Evolutionary conservation across 2,113 vertebrate species (phyloP), one percentile per base, ranked within the genome.

Genomic region (Hiodon alosoides): DNA sequence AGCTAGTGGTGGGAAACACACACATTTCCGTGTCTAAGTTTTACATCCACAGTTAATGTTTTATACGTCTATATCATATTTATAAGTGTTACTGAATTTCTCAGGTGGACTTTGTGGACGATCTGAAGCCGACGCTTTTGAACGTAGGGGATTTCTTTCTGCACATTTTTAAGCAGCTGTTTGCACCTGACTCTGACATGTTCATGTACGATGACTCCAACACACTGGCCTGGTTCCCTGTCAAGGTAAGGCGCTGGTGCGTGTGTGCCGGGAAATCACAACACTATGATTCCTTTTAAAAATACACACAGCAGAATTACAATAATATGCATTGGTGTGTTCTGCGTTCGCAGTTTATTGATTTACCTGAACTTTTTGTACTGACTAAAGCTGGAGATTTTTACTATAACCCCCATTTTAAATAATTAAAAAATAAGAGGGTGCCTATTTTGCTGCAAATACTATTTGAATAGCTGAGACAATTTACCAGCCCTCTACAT

Each of bases 111-210:
- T 76, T 76, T 61, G 8, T 46, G 14, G 74, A 76, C 13, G 57
- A 54, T 71, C 31, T 52, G 48, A 72, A 48, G 59, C 0, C 2
- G 31, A 76, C 8, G 1, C 62, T 66, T 1, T 87, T 89, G 53
- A 78, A 90, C 60, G 85, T 53, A 83, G 54, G 31, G 71, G 73
- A 48, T 72, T 92, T 16, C 81, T 79, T 72, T 47, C 50, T 50
- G 0, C 57, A 7, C 10, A 75, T 91, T 7, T 92, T 92, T 81
- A 61, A 91, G 8, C 79, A 90, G 65, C 85, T 94, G 79, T 79
- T 81, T 13, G 73, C 54, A 46, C 86, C 89, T 4, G 55, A 89
- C 14, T 92, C 86, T 68, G 77, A 77, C 10, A 83, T 91, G 88
- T 85, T 93, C 77, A 79, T 81, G 1, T 87, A 85, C 73, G 86